phyloP scores from a whole-genome alignment of 2,888 invertebrate genomes.

The Cremastobaeus sp. region DNA sequence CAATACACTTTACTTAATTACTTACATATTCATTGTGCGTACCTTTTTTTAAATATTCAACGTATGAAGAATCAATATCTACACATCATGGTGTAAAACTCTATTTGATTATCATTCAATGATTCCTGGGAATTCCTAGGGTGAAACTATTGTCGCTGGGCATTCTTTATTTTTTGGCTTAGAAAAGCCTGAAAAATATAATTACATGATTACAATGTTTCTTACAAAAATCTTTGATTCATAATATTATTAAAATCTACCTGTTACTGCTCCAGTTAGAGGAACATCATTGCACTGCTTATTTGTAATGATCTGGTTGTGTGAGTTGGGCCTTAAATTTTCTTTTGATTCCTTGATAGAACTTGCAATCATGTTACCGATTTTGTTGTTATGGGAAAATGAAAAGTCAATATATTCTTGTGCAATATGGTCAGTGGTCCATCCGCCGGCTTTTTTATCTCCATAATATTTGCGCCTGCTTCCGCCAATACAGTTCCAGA shows the following conservation, averaged over 20 bases:
- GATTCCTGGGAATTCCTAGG: background rate
- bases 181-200: slow-evolving; percentile 1
- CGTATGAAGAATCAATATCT: too few relatives aligned
- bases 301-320: background rate
- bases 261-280: background rate
- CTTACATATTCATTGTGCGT: too few relatives aligned
- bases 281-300: background rate
- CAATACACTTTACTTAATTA: too few relatives aligned
- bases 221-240: background rate
- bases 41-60: too few relatives aligned
- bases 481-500: slow-evolving; percentile 7
- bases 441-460: slow-evolving; percentile 12
- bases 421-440: slow-evolving; percentile 4
- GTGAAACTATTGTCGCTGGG: slow-evolving; percentile 11
- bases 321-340: slow-evolving; percentile 1
- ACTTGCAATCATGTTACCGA: slow-evolving; percentile 8
- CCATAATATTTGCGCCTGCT: slow-evolving; percentile 1
- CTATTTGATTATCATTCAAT: too few relatives aligned
- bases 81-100: too few relatives aligned
- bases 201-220: background rate
- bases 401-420: slow-evolving; percentile 13
- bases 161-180: background rate
- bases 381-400: slow-evolving; percentile 1
- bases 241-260: slow-evolving; percentile 4
- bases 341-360: background rate